Evolutionary conservation across 1,140 invertebrate genomes (phyloP).

Genomic region (Zaprionus vittiger): DNA sequence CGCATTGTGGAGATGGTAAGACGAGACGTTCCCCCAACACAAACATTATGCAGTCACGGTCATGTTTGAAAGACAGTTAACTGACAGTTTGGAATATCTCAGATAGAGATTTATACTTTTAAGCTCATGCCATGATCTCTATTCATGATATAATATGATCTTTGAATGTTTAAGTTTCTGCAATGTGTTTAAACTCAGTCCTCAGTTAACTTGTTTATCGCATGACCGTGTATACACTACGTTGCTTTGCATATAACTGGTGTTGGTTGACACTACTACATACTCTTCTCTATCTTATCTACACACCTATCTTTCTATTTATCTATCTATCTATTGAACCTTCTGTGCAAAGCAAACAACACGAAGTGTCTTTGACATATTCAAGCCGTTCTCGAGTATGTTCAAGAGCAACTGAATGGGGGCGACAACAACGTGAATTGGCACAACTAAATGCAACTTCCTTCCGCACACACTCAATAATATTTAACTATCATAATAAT

Average conservation of each 20-base stretch:
- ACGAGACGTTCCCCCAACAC: conserved; percentile 1
- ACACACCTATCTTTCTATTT: conserved; percentile 17
- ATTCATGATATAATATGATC: too few species aligned
- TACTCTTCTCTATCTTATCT: neutral
- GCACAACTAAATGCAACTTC: conserved; percentile 24
- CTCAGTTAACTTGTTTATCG: conserved; percentile 2
- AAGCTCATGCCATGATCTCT: too few species aligned
- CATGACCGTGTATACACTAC: neutral
- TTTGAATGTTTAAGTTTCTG: too few species aligned
- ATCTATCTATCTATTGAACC: conserved; percentile 3
- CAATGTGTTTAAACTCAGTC: too few species aligned
- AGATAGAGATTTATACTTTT: too few species aligned
- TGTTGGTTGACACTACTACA: conserved; percentile 6
- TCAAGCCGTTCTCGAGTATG: conserved; percentile 72
- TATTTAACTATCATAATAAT: conserved; percentile 10
- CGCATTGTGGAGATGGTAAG: conserved; percentile 84
- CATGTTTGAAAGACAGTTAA: neutral
- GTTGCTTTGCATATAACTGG: conserved; percentile 12
- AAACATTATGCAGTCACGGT: neutral
- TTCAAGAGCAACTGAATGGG: conserved; percentile 68
- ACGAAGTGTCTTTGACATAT: conserved; percentile 74
- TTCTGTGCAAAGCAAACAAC: conserved; percentile 64
- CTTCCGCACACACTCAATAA: conserved; percentile 4
- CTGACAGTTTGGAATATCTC: neutral
- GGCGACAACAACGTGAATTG: conserved; percentile 25